Evolutionary conservation across 92 coral and sea anemone species (phyloP).

Genomic region (Zoanthus gigantus): DNA sequence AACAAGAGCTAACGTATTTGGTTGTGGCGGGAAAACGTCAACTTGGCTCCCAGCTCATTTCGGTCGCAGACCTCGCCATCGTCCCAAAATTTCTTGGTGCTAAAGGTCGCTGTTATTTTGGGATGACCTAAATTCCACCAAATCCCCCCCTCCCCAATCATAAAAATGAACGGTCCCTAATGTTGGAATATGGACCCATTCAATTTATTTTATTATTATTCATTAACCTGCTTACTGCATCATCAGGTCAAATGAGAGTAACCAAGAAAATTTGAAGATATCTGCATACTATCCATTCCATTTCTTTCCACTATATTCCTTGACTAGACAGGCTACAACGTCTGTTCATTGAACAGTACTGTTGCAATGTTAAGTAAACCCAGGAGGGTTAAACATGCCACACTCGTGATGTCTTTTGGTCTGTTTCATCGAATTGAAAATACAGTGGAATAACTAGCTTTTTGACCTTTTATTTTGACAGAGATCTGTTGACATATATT

Average conservation of each 20-base stretch:
- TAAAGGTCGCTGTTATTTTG: background rate
- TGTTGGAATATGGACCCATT: slow-evolving; percentile 1
- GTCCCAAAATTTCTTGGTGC: too few species aligned
- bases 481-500: slow-evolving; percentile 29
- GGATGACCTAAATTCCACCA: background rate
- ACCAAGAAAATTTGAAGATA: background rate
- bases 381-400: slow-evolving; percentile 7
- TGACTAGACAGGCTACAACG: slow-evolving; percentile 3
- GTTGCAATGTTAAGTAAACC: background rate
- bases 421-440: slow-evolving; percentile 12
- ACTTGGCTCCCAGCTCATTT: too few species aligned
- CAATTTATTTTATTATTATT: background rate
- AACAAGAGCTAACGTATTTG: too few species aligned
- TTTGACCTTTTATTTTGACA: slow-evolving; percentile 19
- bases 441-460: slow-evolving; percentile 22
- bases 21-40: too few species aligned
- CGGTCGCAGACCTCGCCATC: too few species aligned
- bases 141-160: background rate
- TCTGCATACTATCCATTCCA: background rate
- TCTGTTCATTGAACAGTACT: slow-evolving; percentile 21
- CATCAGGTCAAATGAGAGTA: background rate
- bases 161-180: background rate
- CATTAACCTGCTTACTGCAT: slow-evolving; percentile 5
- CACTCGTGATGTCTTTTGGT: slow-evolving; percentile 2
- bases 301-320: background rate